Evolutionary conservation across 2,797 vertebrate genomes (phyloP), one percentile per base, ranked within the genome.

Genomic region (Melanogrammus aeglefinus): DNA sequence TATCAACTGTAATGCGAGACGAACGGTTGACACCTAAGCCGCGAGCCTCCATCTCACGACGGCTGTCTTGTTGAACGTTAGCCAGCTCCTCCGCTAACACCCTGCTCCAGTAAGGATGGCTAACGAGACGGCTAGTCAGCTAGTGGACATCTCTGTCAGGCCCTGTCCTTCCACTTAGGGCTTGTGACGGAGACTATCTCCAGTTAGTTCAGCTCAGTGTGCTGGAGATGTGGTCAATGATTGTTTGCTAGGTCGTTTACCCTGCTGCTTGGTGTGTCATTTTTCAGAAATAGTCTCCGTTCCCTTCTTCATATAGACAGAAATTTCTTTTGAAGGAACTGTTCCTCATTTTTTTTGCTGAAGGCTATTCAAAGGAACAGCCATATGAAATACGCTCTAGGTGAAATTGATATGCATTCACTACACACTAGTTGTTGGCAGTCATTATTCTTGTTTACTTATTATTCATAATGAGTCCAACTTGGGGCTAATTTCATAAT

Each of bases 1-100:
- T 73, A 79, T 85, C 77, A 85, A 12, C 38, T 73, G 84, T 89
- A 80, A 81, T 39, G 81, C 27, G 63, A 69, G 63, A 69, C 63
- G 9, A 27, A 27, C 9, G 16, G 63, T 27, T 74, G 83, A 84
- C 84, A 88, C 76, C 83, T 74, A 78, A 86, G 6, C 72, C 63
- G 14, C 3, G 63, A 69, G 63, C 24, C 63, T 69, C 24, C 63
- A 24, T 63, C 57, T n/a, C 57, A 63, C 57, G 57, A 63, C 63
- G 44, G n/a, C 39, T 14, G 41, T 10, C 57, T 14, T 77, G 14
- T 73, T 18, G 7, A 39, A 71, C 35, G 16, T 73, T 36, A 16
- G 29, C 36, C 41, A 10, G 63, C 57, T 63, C 57, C 57, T 63
- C 57, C 57, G 63, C 63, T 69, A 69, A 69, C 10, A 69, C n/a